Conservation (phyloP, 2,888 invertebrate species). For the Ellobium chinense region DNA sequence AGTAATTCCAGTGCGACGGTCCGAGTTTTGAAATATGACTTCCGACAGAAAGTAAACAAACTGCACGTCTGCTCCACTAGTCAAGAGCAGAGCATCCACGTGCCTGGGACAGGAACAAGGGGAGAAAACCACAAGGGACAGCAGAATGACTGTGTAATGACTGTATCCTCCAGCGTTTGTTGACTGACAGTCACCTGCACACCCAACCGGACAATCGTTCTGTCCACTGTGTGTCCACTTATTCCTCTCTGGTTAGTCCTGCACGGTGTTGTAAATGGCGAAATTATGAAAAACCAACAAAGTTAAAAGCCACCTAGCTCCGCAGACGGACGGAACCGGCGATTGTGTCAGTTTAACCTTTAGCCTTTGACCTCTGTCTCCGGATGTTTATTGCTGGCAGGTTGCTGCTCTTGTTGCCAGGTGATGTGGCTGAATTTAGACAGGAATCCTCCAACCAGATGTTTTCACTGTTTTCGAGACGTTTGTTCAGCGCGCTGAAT, state of each 20-base stretch:
- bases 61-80: background rate
- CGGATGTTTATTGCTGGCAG: no score
- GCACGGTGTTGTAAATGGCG: background rate
- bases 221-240: background rate
- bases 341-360: background rate
- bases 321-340: background rate
- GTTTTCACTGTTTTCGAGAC: no score
- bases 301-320: background rate
- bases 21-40: slow-evolving; percentile 23
- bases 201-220: background rate
- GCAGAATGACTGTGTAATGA: background rate
- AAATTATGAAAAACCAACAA: background rate
- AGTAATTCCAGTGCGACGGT: no score
- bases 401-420: no score
- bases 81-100: background rate
- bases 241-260: background rate
- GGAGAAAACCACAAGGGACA: background rate
- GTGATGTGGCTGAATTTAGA: no score
- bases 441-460: no score
- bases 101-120: background rate
- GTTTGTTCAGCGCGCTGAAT: no score
- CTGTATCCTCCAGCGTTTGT: background rate
- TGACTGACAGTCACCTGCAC: background rate
- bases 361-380: background rate
- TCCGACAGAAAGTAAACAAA: slow-evolving; percentile 30